phyloP scores from a whole-genome alignment of 2,797 vertebrate species.

The Lacerta agilis region DNA sequence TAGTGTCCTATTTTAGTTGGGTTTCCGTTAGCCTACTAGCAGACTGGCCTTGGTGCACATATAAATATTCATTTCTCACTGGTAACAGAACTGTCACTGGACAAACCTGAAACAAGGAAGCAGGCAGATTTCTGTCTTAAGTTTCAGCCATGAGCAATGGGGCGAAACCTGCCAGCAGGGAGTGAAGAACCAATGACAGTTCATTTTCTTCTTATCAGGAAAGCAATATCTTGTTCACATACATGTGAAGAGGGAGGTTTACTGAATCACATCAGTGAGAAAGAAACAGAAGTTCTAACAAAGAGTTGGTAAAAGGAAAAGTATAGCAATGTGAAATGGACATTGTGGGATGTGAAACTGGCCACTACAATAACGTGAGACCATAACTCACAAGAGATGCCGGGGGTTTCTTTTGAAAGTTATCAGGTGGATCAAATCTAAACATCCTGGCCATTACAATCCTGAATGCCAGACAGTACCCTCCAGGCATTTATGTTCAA shows the following conservation, averaged over 20 bases:
- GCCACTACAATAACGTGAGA: conserved; percentile 15
- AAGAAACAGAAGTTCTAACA: conserved; percentile 31
- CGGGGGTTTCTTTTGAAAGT: conserved; percentile 7
- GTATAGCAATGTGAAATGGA: conserved; percentile 6
- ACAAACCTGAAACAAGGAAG: conserved; percentile 11
- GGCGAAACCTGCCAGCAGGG: not conserved
- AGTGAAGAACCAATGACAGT: not conserved
- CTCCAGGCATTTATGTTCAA: not conserved
- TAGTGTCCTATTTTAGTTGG: not conserved
- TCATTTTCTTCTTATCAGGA: conserved; percentile 10
- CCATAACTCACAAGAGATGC: conserved; percentile 19
- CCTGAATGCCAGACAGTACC: not conserved
- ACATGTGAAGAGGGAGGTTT: not conserved
- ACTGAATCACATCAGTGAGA: not conserved
- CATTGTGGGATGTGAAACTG: not conserved
- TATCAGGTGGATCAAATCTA: not conserved
- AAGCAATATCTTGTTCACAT: conserved; percentile 8
- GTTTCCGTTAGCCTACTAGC: conserved; percentile 1
- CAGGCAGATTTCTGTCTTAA: conserved; percentile 17
- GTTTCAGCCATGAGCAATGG: conserved; percentile 19
- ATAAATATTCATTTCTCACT: conserved; percentile 56
- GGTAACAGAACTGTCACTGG: conserved; percentile 41
- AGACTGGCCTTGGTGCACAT: conserved; percentile 26
- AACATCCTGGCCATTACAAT: not conserved
- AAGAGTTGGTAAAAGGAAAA: conserved; percentile 20